Evolutionary conservation across 2,888 invertebrate species (phyloP).

Genomic region (Sinohyriopsis cumingii): DNA sequence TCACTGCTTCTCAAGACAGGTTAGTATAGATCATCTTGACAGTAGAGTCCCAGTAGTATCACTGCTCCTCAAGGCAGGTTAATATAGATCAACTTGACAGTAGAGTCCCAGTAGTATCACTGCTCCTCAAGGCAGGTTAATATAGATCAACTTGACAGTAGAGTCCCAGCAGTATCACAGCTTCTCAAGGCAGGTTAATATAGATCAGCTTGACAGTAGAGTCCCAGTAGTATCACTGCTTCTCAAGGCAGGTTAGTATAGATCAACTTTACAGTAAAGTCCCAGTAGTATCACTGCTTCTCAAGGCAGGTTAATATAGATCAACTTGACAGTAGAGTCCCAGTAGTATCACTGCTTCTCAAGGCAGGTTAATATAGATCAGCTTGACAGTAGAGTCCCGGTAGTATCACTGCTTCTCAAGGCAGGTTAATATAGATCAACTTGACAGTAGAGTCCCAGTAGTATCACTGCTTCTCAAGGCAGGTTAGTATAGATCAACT

Average conservation of each 20-base stretch:
- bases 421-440: conserved; percentile 73
- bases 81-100: too few relatives aligned
- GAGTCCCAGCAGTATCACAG: conserved; percentile 82
- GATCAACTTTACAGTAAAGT: conserved; percentile 72
- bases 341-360: conserved; percentile 84
- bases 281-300: conserved; percentile 82
- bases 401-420: conserved; percentile 85
- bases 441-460: conserved; percentile 75
- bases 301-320: conserved; percentile 78
- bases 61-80: conserved; percentile 82
- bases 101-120: conserved; percentile 80
- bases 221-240: conserved; percentile 84
- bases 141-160: too few relatives aligned
- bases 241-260: conserved; percentile 78
- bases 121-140: conserved; percentile 81
- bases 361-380: conserved; percentile 76
- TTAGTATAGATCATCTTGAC: conserved; percentile 21
- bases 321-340: conserved; percentile 69
- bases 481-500: conserved; percentile 70
- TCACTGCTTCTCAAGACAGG: conserved; percentile 84
- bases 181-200: conserved; percentile 80
- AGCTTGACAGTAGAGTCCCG: conserved; percentile 72
- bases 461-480: conserved; percentile 84
- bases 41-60: conserved; percentile 80
- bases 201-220: conserved; percentile 6